Percentiles rank a stretch among this genome's conserved stretches.
phyloP scores from a whole-genome alignment of 2,113 vertebrate genomes.

The Rhinopomastus cyanomelas region DNA sequence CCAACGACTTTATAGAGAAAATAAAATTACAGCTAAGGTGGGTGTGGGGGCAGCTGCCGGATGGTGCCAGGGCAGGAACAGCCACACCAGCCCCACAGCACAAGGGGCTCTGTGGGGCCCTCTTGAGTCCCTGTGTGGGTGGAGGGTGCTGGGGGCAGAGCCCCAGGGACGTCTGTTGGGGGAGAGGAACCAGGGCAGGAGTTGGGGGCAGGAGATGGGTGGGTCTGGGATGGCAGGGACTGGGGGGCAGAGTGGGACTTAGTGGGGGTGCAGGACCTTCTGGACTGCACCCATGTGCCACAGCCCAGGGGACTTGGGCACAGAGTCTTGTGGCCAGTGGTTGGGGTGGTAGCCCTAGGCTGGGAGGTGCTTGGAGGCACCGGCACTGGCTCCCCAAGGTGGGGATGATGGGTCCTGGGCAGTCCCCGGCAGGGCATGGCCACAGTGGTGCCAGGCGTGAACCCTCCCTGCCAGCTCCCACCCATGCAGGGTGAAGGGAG shows the following conservation, averaged over 20 bases:
- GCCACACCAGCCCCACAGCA: not conserved
- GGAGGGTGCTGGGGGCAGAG: not conserved
- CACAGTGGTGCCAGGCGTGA: not conserved
- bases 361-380: not conserved
- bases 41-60: not conserved
- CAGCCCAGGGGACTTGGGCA: not conserved
- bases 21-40: conserved; percentile 49
- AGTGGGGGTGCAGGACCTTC: not conserved
- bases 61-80: not conserved
- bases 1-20: conserved; percentile 46
- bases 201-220: not conserved
- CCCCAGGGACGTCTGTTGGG: not conserved
- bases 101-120: not conserved
- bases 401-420: not conserved
- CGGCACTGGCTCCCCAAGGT: not conserved
- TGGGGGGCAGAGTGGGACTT: not conserved
- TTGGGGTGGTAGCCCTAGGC: not conserved
- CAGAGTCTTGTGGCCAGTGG: conserved; percentile 25
- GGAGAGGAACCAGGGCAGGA: not conserved
- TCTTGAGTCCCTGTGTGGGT: not conserved
- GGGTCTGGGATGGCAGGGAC: not conserved
- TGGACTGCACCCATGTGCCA: fast-evolving
- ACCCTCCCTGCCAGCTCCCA: not conserved
- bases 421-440: not conserved
- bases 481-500: not conserved